Base-by-base conservation (phyloP, 35 echinoderm and acorn worm species). In the Anneissia japonica region DNA sequence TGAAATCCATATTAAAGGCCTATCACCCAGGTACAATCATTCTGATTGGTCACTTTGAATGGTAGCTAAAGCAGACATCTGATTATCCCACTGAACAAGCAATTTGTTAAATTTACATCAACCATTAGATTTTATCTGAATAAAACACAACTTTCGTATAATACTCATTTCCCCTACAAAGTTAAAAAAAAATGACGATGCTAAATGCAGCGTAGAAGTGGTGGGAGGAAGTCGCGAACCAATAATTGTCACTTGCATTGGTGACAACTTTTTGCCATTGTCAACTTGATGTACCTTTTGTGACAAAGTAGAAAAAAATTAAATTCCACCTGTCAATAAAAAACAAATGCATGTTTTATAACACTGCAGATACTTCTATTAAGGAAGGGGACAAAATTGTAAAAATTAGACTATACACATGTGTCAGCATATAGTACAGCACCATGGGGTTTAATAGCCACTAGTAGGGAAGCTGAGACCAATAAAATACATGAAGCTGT, bases 81-180 rank as follows among this genome's bases (percentile, higher is more conserved):
- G 26, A 64, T 9, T 64, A 9, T 64, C 4, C 40, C 4, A 43
- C 14, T 64, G 51, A 64, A 64, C 51, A 64, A 64, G 51, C 19
- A 64, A 64, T 64, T 64, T 64, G 51, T 64, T 64, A 64, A 64
- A 64, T 64, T 64, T 64, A 64, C 51, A 64, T 64, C 51, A 45
- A 45, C 4, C 40, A 16, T 45, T 45, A 64, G 51, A 64, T 64
- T 23, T 64, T 64, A 64, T 64, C 51, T 16, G 51, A 64, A 64
- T 64, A 64, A 16, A 64, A 64, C 51, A 64, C 51, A 64, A 64
- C 51, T 64, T 16, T 64, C 51, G 11, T 26, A 64, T 64, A 43
- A 43, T 43, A 43, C 40, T 43, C 21, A 16, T 23, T 26, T 26
- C 51, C 51, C 21, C 2, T 26, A 64, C 51, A 64, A 64, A n/a